phyloP scores from a whole-genome alignment of 1,140 invertebrate species.

The Nebria ingens region DNA sequence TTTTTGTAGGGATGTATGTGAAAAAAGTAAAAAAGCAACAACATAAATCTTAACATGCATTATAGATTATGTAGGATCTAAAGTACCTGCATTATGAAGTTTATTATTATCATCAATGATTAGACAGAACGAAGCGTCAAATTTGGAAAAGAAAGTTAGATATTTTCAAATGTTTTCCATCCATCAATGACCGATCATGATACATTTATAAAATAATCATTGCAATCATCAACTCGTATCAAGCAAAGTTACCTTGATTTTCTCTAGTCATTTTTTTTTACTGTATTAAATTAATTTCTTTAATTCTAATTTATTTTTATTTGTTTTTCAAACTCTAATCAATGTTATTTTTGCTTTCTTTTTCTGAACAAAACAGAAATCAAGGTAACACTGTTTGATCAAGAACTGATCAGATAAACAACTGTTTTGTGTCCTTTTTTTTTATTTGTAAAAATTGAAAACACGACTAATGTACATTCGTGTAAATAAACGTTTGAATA shows the following conservation, averaged over 20 bases:
- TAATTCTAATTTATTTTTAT: too few relatives aligned
- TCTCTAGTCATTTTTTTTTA: background rate
- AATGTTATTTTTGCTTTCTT: too few relatives aligned
- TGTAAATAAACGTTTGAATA: slow-evolving; percentile 7
- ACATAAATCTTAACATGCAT: background rate
- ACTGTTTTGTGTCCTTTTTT: slow-evolving; percentile 1
- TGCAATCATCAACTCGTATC: background rate
- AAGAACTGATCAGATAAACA: slow-evolving; percentile 4
- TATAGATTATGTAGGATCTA: slow-evolving; percentile 3
- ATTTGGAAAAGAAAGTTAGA: background rate
- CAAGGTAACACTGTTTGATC: slow-evolving; percentile 4
- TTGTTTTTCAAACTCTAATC: too few relatives aligned
- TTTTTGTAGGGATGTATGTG: slow-evolving; percentile 1
- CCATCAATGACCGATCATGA: background rate
- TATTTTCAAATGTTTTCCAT: slow-evolving; percentile 2
- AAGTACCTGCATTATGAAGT: slow-evolving; percentile 6
- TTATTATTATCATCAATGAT: background rate
- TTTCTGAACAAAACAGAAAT: background rate
- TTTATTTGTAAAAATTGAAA: background rate
- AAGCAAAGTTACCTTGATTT: background rate
- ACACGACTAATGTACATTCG: background rate
- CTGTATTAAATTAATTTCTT: background rate
- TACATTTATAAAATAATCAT: background rate
- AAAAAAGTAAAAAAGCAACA: background rate
- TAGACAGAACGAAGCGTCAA: background rate